Percentiles rank a stretch among this genome's conserved stretches.
These are phyloP conservation scores for Drosophila cardini DNA, from an alignment of 1,140 invertebrate genomes.

Conservation along the genomic window DNA sequence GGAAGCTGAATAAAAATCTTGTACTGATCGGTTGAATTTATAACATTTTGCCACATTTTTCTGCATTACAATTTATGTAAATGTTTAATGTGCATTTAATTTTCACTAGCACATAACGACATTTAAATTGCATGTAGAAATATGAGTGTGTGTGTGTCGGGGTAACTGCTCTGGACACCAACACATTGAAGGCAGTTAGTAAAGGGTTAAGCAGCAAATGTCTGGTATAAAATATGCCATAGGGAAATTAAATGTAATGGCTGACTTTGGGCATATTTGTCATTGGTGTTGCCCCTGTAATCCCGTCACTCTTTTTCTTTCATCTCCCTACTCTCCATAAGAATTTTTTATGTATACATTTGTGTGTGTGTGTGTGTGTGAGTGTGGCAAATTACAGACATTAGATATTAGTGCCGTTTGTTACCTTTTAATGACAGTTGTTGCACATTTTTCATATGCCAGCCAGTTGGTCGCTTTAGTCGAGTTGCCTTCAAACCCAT, in stretches of 20 bases:
- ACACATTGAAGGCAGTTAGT: background rate
- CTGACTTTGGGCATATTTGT: constrained; percentile 24
- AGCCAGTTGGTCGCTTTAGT: constrained; percentile 9
- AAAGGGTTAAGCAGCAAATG: constrained; percentile 43
- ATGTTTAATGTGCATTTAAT: constrained; percentile 59
- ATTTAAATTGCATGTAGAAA: constrained; percentile 14
- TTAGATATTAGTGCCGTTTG: constrained; percentile 35
- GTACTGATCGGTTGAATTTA: constrained; percentile 1
- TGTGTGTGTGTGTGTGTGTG: background rate
- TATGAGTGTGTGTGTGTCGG: constrained; percentile 1
- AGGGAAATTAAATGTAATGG: constrained; percentile 46
- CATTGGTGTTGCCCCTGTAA: constrained; percentile 9
- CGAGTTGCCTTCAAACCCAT: background rate
- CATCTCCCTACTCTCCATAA: background rate
- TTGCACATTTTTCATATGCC: constrained; percentile 36
- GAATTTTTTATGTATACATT: background rate
- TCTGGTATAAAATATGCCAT: constrained; percentile 38
- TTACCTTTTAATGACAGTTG: constrained; percentile 37
- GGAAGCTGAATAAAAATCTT: constrained; percentile 11
- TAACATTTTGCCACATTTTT: constrained; percentile 4
- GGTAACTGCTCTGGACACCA: constrained; percentile 14
- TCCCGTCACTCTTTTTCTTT: too few species aligned
- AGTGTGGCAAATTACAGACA: constrained; percentile 27
- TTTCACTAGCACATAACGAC: constrained; percentile 42
- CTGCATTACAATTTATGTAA: constrained; percentile 10